Conservation (phyloP, 1,140 invertebrate species). For the Polyergus mexicanus region DNA sequence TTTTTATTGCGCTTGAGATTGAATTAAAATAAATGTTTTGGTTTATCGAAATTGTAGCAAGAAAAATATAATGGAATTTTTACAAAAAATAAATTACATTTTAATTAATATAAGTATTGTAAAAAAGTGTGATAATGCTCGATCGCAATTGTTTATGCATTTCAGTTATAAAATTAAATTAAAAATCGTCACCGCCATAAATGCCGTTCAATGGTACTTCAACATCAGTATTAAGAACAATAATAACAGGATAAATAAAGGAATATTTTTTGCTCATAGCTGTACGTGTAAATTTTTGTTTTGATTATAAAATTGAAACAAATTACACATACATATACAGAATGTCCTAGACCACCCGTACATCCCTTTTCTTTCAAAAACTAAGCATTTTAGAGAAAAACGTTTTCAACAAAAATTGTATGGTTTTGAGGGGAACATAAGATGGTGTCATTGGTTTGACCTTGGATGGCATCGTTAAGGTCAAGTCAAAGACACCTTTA, state of each 20-base stretch:
- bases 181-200: background rate
- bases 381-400: too few species aligned
- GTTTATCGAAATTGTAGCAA: background rate
- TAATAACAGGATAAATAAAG: background rate
- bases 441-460: too few species aligned
- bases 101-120: constrained; percentile 4
- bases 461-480: too few species aligned
- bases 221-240: background rate
- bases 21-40: background rate
- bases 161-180: constrained; percentile 42
- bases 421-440: too few species aligned
- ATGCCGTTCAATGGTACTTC: background rate
- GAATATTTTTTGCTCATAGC: constrained; percentile 13
- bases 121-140: constrained; percentile 21
- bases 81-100: constrained; percentile 35
- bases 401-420: too few species aligned
- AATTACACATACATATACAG: background rate
- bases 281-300: background rate
- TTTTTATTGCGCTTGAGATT: background rate
- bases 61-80: background rate
- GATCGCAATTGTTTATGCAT: background rate
- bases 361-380: too few species aligned
- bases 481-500: too few species aligned
- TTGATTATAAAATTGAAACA: background rate
- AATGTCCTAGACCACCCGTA: too few species aligned